Evolutionary conservation across 2,888 invertebrate species (phyloP).

Genomic region (Leptopilina drosophilae): DNA sequence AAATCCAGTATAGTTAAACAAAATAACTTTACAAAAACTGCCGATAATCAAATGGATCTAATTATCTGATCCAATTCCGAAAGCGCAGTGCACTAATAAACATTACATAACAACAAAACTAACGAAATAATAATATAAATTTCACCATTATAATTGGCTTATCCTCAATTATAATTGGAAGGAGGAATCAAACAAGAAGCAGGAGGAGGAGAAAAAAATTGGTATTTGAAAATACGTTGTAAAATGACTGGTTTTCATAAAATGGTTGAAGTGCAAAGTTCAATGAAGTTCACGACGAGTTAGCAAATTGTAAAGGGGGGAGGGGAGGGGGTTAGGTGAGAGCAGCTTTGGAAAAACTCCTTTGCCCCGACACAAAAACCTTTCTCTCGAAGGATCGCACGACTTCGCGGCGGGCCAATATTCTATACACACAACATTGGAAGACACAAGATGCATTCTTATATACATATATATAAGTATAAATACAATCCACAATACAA

Average conservation of each 20-base stretch:
- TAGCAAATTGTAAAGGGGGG: not conserved
- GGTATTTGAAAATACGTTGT: not conserved
- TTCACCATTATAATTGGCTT: too few species aligned
- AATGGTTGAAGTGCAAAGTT: slow-evolving; percentile 20
- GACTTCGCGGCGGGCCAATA: slow-evolving; percentile 13
- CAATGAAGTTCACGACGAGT: not conserved
- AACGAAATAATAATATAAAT: too few species aligned
- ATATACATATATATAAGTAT: too few species aligned
- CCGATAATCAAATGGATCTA: too few species aligned
- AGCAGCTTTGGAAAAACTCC: slow-evolving; percentile 4
- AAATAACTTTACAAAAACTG: too few species aligned
- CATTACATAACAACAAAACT: too few species aligned
- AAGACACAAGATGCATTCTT: slow-evolving; percentile 4
- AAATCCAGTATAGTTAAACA: too few species aligned
- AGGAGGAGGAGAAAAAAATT: too few species aligned
- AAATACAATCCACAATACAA: not conserved
- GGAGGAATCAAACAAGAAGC: too few species aligned
- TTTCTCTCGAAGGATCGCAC: slow-evolving; percentile 31
- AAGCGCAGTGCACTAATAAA: too few species aligned
- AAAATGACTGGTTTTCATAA: not conserved
- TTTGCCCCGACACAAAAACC: slow-evolving; percentile 34
- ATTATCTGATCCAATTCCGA: too few species aligned
- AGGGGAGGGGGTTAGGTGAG: slow-evolving; percentile 1
- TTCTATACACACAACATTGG: not conserved
- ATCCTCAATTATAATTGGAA: too few species aligned